Percentiles rank a stretch among this genome's conserved stretches.
phyloP scores from a whole-genome alignment of 1,140 invertebrate genomes.

The Drosophila lacteicornis region DNA sequence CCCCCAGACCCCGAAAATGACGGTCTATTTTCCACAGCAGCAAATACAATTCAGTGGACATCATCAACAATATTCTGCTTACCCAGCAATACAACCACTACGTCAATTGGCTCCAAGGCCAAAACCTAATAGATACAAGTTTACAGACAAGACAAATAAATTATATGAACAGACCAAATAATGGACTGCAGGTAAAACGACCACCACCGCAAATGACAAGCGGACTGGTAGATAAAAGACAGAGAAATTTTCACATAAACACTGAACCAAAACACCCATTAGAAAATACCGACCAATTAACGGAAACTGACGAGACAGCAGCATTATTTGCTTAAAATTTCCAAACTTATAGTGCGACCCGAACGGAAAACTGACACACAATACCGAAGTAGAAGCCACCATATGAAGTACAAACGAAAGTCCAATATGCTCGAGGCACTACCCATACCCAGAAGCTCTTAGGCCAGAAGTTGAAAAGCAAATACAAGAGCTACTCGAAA shows the following conservation, averaged over 20 bases:
- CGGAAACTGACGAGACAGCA: not conserved
- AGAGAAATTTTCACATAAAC: no score
- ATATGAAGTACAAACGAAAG: not conserved
- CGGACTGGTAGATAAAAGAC: no score
- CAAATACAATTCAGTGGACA: not conserved
- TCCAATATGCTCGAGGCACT: not conserved
- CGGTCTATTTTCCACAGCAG: not conserved
- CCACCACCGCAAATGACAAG: not conserved
- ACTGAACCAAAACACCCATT: no score
- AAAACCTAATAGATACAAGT: not conserved
- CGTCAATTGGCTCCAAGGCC: not conserved
- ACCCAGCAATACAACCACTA: slow-evolving; percentile 1
- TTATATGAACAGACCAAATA: not conserved
- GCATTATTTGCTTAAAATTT: no score
- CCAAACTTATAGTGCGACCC: no score
- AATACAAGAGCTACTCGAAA: not conserved
- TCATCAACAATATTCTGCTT: not conserved
- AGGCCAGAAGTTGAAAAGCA: not conserved
- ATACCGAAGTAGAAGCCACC: no score
- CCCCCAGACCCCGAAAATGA: not conserved
- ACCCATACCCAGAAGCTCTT: not conserved
- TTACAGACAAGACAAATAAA: not conserved
- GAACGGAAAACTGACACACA: not conserved
- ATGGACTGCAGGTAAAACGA: no score
- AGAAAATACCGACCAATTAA: no score